Evolutionary conservation across 2,113 vertebrate genomes (phyloP).

Genomic region (Indri indri): DNA sequence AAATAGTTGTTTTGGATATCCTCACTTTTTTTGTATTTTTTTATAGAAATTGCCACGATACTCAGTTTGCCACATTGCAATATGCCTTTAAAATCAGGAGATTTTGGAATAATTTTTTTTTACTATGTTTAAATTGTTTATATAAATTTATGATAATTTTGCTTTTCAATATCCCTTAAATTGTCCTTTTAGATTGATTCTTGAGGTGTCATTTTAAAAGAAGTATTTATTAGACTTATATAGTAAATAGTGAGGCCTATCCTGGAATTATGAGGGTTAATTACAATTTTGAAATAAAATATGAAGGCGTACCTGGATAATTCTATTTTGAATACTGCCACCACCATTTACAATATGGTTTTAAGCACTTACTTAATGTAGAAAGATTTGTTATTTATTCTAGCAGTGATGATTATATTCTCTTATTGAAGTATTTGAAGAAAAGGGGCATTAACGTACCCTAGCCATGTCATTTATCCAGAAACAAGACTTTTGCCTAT

Average conservation of each 20-base stretch:
- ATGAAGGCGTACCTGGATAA: not conserved
- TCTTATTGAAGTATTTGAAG: not conserved
- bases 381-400: not conserved
- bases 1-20: not conserved
- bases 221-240: not conserved
- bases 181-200: not conserved
- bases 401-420: not conserved
- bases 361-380: not conserved
- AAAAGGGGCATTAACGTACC: not conserved
- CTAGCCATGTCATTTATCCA: not conserved
- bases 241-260: not conserved
- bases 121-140: not conserved
- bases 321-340: not conserved
- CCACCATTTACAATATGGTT: not conserved
- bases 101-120: not conserved
- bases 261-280: not conserved
- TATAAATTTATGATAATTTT: not conserved
- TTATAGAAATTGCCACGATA: not conserved
- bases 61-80: rapidly evolving
- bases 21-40: not conserved
- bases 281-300: not conserved
- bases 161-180: not conserved
- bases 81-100: not conserved
- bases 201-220: not conserved
- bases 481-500: not conserved